Evolutionary conservation across 2,888 invertebrate species (phyloP), one percentile per base, ranked within the genome.

Genomic region (Chalcosyrphus nemorum): DNA sequence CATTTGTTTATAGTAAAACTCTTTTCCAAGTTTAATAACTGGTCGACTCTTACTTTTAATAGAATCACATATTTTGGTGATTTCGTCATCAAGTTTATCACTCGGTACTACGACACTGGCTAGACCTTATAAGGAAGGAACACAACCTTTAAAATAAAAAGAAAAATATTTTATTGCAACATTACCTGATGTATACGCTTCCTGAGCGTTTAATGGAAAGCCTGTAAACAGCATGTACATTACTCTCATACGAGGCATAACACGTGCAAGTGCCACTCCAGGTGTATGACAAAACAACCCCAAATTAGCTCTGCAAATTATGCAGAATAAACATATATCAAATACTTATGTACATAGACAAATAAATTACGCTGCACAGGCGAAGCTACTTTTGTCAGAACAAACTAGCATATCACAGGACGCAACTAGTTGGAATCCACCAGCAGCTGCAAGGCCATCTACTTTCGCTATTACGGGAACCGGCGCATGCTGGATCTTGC

Each of bases 261-360:
- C 94, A 86, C 99, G 93, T 1, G 95, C 94, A 59, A 99, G 92
- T 1, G 98, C 96, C 72, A 99, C 95, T 7, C 97, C 98, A 0
- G 99, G 99, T 0, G 99, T 99, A 0, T 98, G 97, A 90, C 99
- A 99, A 92, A 99, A 99, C 88, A 99, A 93, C 7, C 99, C 99
- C 89, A 98, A 95, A 90, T 95, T 96, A 0, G 96, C 97, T 9
- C 98, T 98, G 90, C 78, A 93, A 92, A n/a, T 2, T 7, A 63
- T 45, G 19, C 19, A 15, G 0, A 7, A 9, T 50, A 29, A 2
- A 2, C 7, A 24, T 32, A 2, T 1, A 43, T 3, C 32, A 4
- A 1, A 6, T 27, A 4, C 17, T 7, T 54, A 24, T 9, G 6
- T 32, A 32, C 9, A 32, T 32, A 6, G 1, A 4, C 32, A 3